Conservation (phyloP, 1,140 invertebrate species). For the Protaetia brevitarsis region DNA sequence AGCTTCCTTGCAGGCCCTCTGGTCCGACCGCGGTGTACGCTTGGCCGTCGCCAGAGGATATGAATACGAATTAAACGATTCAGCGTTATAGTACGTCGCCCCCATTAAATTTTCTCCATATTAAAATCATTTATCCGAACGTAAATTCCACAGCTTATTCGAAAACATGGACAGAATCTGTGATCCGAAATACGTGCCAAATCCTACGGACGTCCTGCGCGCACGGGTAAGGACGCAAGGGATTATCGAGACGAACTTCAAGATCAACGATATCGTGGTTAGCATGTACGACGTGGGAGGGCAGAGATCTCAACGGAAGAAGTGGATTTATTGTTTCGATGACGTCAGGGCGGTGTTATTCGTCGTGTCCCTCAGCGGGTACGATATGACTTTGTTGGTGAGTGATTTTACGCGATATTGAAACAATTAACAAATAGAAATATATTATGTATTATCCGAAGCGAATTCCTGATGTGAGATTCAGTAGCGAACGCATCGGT, state of each 20-base stretch:
- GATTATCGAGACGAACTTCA: constrained; percentile 74
- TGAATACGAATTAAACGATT: constrained; percentile 76
- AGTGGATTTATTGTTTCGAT: constrained; percentile 75
- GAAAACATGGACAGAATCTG: constrained; percentile 67
- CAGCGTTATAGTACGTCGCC: constrained; percentile 64
- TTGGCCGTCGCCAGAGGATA: constrained; percentile 63
- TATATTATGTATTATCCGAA: too few relatives aligned
- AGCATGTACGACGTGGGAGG: constrained; percentile 68
- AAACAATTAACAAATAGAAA: too few relatives aligned
- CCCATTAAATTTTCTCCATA: constrained; percentile 33
- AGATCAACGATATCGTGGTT: constrained; percentile 62
- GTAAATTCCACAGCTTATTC: constrained; percentile 65
- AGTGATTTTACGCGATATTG: too few relatives aligned
- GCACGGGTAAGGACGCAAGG: constrained; percentile 73
- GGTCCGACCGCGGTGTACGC: constrained; percentile 60
- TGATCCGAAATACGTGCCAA: constrained; percentile 65
- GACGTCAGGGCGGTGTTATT: constrained; percentile 64
- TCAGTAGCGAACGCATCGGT: too few relatives aligned
- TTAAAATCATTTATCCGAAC: background rate
- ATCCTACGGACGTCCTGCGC: constrained; percentile 67
- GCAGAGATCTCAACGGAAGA: constrained; percentile 69
- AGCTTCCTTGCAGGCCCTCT: constrained; percentile 53
- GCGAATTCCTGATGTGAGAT: too few relatives aligned
- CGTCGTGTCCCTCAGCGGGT: constrained; percentile 65
- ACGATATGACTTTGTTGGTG: constrained; percentile 64